Evolutionary conservation across 2,888 invertebrate genomes (phyloP).

Genomic region (Thyatira batis): DNA sequence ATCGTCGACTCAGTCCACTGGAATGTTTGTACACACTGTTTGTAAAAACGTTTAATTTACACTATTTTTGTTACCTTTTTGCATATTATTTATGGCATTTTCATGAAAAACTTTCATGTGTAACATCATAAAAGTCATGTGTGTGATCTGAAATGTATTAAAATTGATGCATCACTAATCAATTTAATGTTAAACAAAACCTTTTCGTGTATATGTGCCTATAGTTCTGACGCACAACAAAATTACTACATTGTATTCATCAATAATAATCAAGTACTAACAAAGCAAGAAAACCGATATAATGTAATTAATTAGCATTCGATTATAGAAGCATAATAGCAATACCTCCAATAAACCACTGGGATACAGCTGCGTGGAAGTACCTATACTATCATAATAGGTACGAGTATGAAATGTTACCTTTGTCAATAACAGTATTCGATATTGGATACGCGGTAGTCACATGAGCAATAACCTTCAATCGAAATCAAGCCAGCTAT

Average conservation of each 20-base stretch:
- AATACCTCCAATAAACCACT: not conserved
- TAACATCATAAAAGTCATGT: too few species aligned
- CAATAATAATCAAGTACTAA: not conserved
- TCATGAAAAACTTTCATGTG: too few species aligned
- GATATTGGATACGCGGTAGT: conserved; percentile 21
- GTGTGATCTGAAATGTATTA: too few species aligned
- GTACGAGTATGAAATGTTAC: not conserved
- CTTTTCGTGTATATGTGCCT: not conserved
- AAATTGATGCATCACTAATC: too few species aligned
- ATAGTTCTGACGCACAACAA: too few species aligned
- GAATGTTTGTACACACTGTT: too few species aligned
- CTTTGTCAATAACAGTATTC: not conserved
- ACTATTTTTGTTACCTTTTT: too few species aligned
- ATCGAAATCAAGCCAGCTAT: conserved; percentile 9
- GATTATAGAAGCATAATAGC: not conserved
- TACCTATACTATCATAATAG: not conserved
- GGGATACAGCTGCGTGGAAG: not conserved
- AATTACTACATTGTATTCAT: too few species aligned
- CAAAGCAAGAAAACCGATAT: not conserved
- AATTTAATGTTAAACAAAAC: not conserved
- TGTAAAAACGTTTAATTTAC: too few species aligned
- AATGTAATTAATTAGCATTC: not conserved
- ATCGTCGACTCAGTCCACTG: not conserved
- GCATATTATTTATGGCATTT: too few species aligned
- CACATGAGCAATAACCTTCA: conserved; percentile 12